Conservation (phyloP, 2,888 invertebrate species). For the Mellilla xanthometata region DNA sequence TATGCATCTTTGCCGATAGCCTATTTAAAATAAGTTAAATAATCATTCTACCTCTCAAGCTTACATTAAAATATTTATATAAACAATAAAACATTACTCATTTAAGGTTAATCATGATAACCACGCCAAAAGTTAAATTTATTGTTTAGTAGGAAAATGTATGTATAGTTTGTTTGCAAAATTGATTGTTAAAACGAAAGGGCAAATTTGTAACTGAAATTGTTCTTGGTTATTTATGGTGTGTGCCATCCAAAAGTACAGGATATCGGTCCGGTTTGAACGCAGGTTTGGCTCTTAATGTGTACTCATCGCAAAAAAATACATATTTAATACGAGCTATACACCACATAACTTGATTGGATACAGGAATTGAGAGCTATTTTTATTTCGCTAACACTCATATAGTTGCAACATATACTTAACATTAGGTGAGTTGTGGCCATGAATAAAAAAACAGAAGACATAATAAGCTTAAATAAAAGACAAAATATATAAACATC, state of each 20-base stretch:
- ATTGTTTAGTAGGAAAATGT: neutral
- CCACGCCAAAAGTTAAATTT: conserved; percentile 1
- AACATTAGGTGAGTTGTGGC: too few relatives aligned
- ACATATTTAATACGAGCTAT: too few relatives aligned
- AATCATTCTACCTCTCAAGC: conserved; percentile 3
- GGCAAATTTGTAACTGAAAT: conserved; percentile 11
- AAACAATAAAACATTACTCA: neutral
- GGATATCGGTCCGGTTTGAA: conserved; percentile 61
- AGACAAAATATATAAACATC: too few relatives aligned
- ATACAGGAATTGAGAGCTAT: too few relatives aligned
- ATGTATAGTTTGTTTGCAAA: conserved; percentile 3
- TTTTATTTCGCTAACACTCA: too few relatives aligned
- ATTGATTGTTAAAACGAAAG: conserved; percentile 4
- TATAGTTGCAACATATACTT: too few relatives aligned
- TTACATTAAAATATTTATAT: neutral
- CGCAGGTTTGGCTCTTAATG: conserved; percentile 32
- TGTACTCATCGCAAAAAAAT: conserved; percentile 40
- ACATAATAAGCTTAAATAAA: too few relatives aligned
- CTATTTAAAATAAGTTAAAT: neutral
- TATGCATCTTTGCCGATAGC: neutral
- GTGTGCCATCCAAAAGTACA: conserved; percentile 33
- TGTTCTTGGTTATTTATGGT: conserved; percentile 30
- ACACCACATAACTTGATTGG: too few relatives aligned
- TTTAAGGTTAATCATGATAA: conserved; percentile 4
- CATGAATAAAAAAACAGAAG: too few relatives aligned